These are phyloP conservation scores for Synaphobranchus kaupii DNA, from an alignment of 2,797 vertebrate genomes.

Conservation along the genomic window DNA sequence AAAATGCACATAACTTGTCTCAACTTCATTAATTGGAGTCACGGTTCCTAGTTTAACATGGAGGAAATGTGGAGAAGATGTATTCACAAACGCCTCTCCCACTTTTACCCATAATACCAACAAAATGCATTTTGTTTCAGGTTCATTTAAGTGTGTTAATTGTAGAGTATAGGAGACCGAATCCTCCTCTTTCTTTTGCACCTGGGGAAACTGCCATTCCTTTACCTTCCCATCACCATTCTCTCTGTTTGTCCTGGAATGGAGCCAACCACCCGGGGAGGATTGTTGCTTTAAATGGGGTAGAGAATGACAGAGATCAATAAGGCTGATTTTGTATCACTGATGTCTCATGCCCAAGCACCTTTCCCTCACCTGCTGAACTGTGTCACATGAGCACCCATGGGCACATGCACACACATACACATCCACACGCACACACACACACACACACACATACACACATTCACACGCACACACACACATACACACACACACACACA, in stretches of 20 bases:
- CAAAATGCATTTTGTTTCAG: background rate
- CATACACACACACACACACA: background rate
- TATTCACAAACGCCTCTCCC: background rate
- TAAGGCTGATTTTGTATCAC: background rate
- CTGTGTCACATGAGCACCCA: no score
- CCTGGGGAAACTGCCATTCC: background rate
- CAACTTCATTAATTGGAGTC: background rate
- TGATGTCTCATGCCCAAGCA: background rate
- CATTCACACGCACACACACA: background rate
- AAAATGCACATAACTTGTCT: background rate
- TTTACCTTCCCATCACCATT: background rate
- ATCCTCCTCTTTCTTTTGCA: background rate
- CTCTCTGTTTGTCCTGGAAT: background rate
- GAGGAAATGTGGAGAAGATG: background rate
- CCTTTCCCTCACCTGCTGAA: background rate
- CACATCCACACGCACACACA: background rate
- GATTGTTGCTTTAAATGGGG: background rate
- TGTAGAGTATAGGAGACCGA: background rate
- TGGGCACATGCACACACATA: no score
- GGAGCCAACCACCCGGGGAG: background rate
- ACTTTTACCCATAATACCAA: background rate
- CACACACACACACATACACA: background rate
- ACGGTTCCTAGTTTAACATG: background rate
- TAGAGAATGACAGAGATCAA: background rate
- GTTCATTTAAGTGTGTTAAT: background rate